phyloP scores from a whole-genome alignment of 1,140 invertebrate genomes.

The Lepidurus packardi region DNA sequence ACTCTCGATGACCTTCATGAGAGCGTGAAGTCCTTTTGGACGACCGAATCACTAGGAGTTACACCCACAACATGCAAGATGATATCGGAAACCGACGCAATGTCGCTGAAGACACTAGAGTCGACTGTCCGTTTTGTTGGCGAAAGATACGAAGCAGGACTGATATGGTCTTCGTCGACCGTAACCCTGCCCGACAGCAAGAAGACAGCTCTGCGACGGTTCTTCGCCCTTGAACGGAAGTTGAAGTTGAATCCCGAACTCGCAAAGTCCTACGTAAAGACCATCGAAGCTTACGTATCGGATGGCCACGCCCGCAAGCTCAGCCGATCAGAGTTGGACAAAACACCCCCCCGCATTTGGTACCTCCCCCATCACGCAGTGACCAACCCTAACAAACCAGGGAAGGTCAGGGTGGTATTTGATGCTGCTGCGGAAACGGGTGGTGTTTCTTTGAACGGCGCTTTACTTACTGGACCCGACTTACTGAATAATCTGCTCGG shows the following conservation, averaged over 20 bases:
- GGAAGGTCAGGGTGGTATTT: too few relatives aligned
- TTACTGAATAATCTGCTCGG: conserved; percentile 37
- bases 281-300: conserved; percentile 24
- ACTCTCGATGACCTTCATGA: too few relatives aligned
- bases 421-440: conserved; percentile 35
- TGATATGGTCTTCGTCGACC: too few relatives aligned
- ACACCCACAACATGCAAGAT: too few relatives aligned
- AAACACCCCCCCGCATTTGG: conserved; percentile 6
- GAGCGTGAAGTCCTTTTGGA: too few relatives aligned
- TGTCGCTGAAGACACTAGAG: too few relatives aligned
- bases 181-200: conserved; percentile 23
- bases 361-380: conserved; percentile 35
- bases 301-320: conserved; percentile 27
- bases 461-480: conserved; percentile 39
- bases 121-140: too few relatives aligned
- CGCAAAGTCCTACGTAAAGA: not conserved
- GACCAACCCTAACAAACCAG: conserved; percentile 29
- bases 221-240: not conserved
- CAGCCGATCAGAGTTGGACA: conserved; percentile 16
- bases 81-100: too few relatives aligned
- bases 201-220: not conserved
- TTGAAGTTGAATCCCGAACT: not conserved
- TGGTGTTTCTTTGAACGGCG: conserved; percentile 39
- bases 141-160: too few relatives aligned
- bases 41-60: too few relatives aligned